Evolutionary conservation across 2,797 vertebrate species (phyloP).

Genomic region (Acrossocheilus wenchowensis): DNA sequence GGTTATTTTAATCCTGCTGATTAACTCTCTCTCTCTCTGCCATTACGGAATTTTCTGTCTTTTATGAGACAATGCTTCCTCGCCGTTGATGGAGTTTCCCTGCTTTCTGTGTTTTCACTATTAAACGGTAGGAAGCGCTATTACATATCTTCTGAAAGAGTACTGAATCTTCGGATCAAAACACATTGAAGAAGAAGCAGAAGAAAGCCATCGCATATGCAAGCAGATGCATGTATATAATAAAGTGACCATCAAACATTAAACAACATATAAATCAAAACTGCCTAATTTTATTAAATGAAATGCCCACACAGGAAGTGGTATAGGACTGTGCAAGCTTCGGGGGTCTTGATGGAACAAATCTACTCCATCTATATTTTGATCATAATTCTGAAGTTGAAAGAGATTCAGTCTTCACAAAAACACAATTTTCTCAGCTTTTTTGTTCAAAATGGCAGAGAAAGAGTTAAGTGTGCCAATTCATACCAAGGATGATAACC

Average conservation of each 20-base stretch:
- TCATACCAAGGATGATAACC: no score
- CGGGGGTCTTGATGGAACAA: not conserved
- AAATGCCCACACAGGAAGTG: not conserved
- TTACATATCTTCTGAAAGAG: not conserved
- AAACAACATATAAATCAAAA: not conserved
- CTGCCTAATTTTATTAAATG: not conserved
- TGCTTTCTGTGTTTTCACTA: no score
- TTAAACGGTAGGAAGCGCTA: not conserved
- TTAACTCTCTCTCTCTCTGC: no score
- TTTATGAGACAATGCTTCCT: no score
- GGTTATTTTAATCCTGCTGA: no score
- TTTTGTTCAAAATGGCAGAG: no score
- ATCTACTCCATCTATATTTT: not conserved
- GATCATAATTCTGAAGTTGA: not conserved
- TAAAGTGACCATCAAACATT: not conserved
- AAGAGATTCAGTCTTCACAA: not conserved
- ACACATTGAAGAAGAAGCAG: not conserved
- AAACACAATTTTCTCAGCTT: not conserved
- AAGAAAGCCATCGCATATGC: not conserved
- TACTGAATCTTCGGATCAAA: not conserved
- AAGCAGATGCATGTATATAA: not conserved
- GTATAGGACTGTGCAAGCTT: not conserved
- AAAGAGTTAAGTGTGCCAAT: no score
- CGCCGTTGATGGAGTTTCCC: no score
- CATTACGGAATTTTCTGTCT: no score